Evolutionary conservation across 2,113 vertebrate species (phyloP), one percentile per base, ranked within the genome.

Genomic region (Colinus virginianus): DNA sequence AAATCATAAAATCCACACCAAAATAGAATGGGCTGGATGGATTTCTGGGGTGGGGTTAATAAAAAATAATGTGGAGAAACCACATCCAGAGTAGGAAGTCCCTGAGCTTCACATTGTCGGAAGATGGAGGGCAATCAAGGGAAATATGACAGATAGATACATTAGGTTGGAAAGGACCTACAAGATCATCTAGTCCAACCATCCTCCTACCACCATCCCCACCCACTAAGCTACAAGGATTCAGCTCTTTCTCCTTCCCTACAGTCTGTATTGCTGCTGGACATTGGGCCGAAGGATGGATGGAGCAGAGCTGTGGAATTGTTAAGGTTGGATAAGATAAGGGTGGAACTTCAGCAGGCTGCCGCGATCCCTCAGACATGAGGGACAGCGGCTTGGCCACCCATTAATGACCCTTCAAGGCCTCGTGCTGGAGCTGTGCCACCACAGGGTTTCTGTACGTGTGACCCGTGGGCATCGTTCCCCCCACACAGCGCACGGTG

Each of bases 401-500:
- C n/a, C 42, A 15, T 10, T 51, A 25, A 32, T 6, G 19, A 68
- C 5, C 36, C 28, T 16, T 30, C 36, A 20, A 51, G 72, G 20
- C 36, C 51, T 9, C 21, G 26, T 9, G 21, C 38, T 45, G n/a
- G 64, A 70, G 21, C 30, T 4, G 43, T 32, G 32, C 32, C 13
- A 32, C 30, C 32, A 11, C 1, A 2, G 36, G 16, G 55, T 20
- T 69, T 51, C 45, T 7, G 42, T 16, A 36, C 2, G 5, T 46
- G 5, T 6, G 20, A 28, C 26, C 51, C 14, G 5, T 5, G 25
- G 25, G 51, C 51, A 16, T n/a, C 4, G 0, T 9, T 45, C 59
- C 63, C 63, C 56, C 30, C 25, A 7, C 1, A 2, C 8, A 4
- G 45, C 19, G 22, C 3, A 0, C 45, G 62, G 19, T 20, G 56